A percentile compares a stretch with the other conserved stretches of the same genome.
Conservation (phyloP, 2,113 vertebrate genomes). For the Ptilorrhoa leucosticta region DNA sequence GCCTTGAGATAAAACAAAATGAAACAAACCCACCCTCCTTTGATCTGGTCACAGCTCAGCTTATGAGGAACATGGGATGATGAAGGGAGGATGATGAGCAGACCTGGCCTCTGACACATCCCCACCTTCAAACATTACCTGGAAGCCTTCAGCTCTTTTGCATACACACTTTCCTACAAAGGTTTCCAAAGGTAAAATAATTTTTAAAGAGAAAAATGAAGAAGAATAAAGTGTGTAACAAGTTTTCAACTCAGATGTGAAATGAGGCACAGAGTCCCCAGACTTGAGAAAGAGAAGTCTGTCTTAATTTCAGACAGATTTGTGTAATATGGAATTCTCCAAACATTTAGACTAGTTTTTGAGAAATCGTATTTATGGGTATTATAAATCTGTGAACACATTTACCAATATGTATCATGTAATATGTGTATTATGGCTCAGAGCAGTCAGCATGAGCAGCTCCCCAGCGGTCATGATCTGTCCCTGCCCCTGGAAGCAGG, state of each 20-base stretch:
- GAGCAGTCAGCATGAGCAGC: not conserved
- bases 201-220: not conserved
- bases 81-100: not conserved
- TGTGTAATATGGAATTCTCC: not conserved
- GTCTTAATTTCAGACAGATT: not conserved
- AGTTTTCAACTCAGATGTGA: not conserved
- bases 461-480: not conserved
- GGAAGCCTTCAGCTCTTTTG: not conserved
- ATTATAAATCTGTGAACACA: not conserved
- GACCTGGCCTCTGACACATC: not conserved
- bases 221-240: not conserved
- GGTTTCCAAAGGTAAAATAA: not conserved
- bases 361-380: not conserved
- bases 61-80: not conserved
- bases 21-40: not conserved
- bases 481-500: not conserved
- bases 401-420: not conserved
- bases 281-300: not conserved
- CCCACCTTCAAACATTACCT: not conserved
- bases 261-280: not conserved
- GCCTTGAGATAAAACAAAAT: not conserved
- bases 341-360: not conserved
- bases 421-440: not conserved
- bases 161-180: not conserved
- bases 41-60: not conserved